Base-by-base conservation (phyloP, 2,888 invertebrate genomes). In the Scaptomyza tumidula region DNA sequence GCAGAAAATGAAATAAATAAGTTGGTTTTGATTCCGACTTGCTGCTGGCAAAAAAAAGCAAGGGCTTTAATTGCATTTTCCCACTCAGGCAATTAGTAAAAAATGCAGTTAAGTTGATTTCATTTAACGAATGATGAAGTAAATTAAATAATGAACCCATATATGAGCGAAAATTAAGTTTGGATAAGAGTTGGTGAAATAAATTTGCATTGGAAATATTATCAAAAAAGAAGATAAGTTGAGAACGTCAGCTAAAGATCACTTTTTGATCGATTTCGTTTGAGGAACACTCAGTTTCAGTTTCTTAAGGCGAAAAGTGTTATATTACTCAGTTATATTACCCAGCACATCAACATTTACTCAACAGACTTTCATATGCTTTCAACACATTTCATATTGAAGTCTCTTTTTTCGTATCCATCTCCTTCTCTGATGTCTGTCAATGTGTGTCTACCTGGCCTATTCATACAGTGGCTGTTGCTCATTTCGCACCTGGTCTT, bases 311-410 rank as follows among this genome's bases (percentile, higher is more conserved):
- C 5, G 11, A 13, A 5, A 19, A 31, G 35, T 50, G 35, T 3
- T 31, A 7, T 1, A 43, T 31, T 6, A 11, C 19, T 45, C 31
- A 35, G 45, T 52, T 49, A 9, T n/a, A n/a, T n/a, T n/a, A 13
- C 45, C 14, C 43, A n/a, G 33, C 52, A 43, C 44, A 55, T 71
- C 35, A 60, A n/a, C 45, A 53, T 44, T 71, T 48, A 43, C 41
- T 44, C 45, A 60, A 39, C 48, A 56, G 53, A 56, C 52, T 68
- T 59, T 58, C 74, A 61, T 48, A 70, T 62, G 59, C 53, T 61
- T 62, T 14, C 78, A 72, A 44, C 58, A 77, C 67, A 77, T 77
- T 75, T 72, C 56, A 72, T 77, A 71, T 63, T 60, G 55, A 68
- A 31, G 54, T 45, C 2, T 35, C 16, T 16, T 19, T 35, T 24